Base-by-base conservation (phyloP, 2,888 invertebrate species). In the Harpalus rufipes region DNA sequence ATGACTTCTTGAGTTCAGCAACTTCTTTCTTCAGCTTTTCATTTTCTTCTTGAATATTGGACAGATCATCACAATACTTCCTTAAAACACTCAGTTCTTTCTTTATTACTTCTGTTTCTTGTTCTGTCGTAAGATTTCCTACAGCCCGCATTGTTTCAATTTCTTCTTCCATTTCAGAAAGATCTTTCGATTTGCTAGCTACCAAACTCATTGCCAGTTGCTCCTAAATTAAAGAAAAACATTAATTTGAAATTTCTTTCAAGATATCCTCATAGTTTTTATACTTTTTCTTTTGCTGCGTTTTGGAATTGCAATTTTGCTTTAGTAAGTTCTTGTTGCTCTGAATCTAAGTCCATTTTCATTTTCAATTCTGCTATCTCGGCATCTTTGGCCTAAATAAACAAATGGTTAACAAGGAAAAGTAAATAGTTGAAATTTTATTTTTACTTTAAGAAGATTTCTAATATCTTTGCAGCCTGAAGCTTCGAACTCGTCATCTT, bases 81-180 rank as follows among this genome's bases (percentile, higher is more conserved):
- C 90, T 91, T 32, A 90, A 85, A 3, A 89, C 88, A 72, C 89
- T 87, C 3, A 90, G 86, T 86, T 90, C 90, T 86, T 89, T 90
- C 51, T 87, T 86, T 39, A 90, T 89, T 10, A 89, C 86, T 86
- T 88, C 88, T 4, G 89, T 87, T 88, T 90, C 89, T 84, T 89
- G 87, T 63, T 89, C 89, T 14, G 89, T 88, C 6, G 88, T 87
- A 21, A 87, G 86, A 51, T 86, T 86, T 65, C 87, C 86, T n/a
- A 80, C 78, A 21, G 86, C 44, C 79, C 88, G 86, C 88, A 90
- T 86, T 32, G 85, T 72, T 25, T 87, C 87, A 81, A 90, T 89
- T 87, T 90, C 89, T 14, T 87, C 81, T 87, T 90, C 90, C 72
- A 90, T 86, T 6, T 86, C 83, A 78, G 90, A 88, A 83, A 90